Conservation (phyloP, 1,140 invertebrate species). For the Cherax destructor region DNA sequence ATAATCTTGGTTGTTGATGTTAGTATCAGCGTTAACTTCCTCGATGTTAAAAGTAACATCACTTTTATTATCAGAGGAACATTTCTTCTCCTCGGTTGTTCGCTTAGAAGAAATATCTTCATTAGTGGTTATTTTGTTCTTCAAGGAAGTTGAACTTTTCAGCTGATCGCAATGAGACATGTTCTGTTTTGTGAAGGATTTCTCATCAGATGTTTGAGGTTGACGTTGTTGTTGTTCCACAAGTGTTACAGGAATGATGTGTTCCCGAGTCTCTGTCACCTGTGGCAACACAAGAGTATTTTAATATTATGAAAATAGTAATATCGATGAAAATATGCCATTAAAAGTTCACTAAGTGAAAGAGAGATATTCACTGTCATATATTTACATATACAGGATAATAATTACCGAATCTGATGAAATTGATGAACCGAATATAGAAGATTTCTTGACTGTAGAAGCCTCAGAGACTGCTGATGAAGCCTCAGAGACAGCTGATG, state of each 20-base stretch:
- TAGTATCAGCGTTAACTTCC: no score
- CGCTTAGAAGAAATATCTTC: background rate
- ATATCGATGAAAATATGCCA: background rate
- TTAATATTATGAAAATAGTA: background rate
- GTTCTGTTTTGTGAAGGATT: background rate
- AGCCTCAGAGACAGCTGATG: no score
- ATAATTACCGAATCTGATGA: background rate
- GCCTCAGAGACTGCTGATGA: no score
- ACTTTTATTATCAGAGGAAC: background rate
- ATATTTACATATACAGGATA: background rate
- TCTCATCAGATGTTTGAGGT: background rate
- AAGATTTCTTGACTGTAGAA: background rate
- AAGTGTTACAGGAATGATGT: slow-evolving; percentile 21
- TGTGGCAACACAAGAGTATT: background rate
- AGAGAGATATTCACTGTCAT: no score
- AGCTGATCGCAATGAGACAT: background rate
- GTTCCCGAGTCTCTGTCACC: background rate
- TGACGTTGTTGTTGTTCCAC: background rate
- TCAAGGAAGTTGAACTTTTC: background rate
- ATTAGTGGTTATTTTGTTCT: background rate
- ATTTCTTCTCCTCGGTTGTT: background rate
- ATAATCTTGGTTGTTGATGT: background rate
- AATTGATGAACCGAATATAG: background rate
- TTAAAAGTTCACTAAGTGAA: no score
- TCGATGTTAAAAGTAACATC: background rate